Conservation (phyloP, 2,888 invertebrate genomes). For the Autographa gamma region DNA sequence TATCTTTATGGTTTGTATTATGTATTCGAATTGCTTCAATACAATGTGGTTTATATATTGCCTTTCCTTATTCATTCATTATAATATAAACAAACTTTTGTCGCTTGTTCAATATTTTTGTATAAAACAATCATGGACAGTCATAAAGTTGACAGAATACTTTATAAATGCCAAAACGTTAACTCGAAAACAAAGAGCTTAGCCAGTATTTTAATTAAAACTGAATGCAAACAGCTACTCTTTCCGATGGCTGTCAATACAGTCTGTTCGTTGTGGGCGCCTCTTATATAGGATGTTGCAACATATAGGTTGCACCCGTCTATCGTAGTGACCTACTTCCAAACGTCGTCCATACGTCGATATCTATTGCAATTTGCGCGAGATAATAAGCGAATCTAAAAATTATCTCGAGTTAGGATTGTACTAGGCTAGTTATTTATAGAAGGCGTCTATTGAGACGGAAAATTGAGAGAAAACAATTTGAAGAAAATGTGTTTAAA, state of each 20-base stretch:
- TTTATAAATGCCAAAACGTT: background rate
- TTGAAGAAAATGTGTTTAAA: no score
- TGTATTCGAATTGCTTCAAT: background rate
- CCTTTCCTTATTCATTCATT: background rate
- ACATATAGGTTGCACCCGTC: conserved; percentile 36
- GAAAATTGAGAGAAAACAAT: no score
- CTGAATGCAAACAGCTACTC: background rate
- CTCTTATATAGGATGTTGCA: conserved; percentile 30
- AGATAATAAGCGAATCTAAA: conserved; percentile 21
- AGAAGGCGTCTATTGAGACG: no score
- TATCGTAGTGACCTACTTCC: conserved; percentile 54
- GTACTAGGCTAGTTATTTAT: background rate
- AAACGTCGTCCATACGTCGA: conserved; percentile 16
- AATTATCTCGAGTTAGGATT: background rate
- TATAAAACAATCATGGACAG: background rate
- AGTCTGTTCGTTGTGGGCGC: conserved; percentile 1
- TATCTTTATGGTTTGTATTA: conserved; percentile 1
- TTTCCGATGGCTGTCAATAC: conserved; percentile 1
- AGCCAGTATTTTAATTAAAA: background rate
- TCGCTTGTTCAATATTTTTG: background rate
- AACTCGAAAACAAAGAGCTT: background rate
- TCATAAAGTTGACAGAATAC: background rate
- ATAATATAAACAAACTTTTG: background rate
- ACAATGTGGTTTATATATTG: background rate
- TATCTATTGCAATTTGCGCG: conserved; percentile 45